phyloP scores from a whole-genome alignment of 2,888 invertebrate species.

The Ectemnius lituratus region DNA sequence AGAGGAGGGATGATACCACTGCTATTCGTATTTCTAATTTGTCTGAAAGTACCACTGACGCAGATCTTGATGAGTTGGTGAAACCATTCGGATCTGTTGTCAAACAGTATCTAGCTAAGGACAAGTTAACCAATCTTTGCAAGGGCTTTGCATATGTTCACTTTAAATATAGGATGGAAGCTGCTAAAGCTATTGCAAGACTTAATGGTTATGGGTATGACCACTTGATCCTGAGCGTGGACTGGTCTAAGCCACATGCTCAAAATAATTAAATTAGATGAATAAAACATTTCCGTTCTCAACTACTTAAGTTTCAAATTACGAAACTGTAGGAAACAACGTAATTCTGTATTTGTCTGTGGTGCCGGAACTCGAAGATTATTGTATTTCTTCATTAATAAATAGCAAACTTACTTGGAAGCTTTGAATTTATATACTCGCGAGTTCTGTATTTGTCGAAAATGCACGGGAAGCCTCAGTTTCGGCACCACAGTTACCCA shows the following conservation, averaged over 20 bases:
- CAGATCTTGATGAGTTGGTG: slow-evolving; percentile 97
- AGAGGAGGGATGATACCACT: slow-evolving; percentile 88
- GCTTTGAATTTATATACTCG: too few species aligned
- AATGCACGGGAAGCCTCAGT: background rate
- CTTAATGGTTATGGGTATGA: slow-evolving; percentile 97
- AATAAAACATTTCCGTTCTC: slow-evolving; percentile 9
- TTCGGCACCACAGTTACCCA: background rate
- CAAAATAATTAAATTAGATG: slow-evolving; percentile 63
- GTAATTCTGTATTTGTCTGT: slow-evolving; percentile 5
- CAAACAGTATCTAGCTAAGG: slow-evolving; percentile 97
- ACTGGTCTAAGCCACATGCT: slow-evolving; percentile 95
- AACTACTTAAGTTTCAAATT: slow-evolving; percentile 2
- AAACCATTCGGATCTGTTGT: slow-evolving; percentile 95
- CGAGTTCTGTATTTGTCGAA: too few species aligned
- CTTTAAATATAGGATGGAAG: slow-evolving; percentile 94
- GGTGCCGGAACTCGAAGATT: slow-evolving; percentile 8
- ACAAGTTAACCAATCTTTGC: slow-evolving; percentile 91
- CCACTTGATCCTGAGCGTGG: slow-evolving; percentile 98
- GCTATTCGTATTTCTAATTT: slow-evolving; percentile 98
- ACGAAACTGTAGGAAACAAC: slow-evolving; percentile 11
- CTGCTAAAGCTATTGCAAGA: slow-evolving; percentile 92
- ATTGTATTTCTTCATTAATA: background rate
- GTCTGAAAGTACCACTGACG: slow-evolving; percentile 96
- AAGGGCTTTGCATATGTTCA: slow-evolving; percentile 99
- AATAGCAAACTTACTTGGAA: too few species aligned